Evolutionary conservation across 2,888 invertebrate species (phyloP).

Genomic region (Callosobruchus maculatus): DNA sequence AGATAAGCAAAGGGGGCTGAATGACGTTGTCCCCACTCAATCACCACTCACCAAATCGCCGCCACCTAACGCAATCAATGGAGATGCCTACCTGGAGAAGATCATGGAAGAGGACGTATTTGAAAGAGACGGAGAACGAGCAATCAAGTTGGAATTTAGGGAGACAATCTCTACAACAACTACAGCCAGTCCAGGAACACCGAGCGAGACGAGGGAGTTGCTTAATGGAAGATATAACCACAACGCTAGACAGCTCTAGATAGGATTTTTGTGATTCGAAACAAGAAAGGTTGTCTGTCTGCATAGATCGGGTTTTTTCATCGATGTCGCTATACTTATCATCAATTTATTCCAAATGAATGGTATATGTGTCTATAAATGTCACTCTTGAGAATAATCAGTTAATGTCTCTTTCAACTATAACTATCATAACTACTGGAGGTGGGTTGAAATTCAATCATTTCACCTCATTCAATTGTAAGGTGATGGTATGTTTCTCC

Average conservation of each 20-base stretch:
- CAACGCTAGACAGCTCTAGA: slow-evolving; percentile 39
- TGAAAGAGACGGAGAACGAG: slow-evolving; percentile 49
- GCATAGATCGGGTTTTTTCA: neutral
- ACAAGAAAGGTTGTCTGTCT: neutral
- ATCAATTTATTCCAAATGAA: neutral
- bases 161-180: slow-evolving; percentile 55
- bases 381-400: neutral
- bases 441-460: neutral
- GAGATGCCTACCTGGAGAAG: slow-evolving; percentile 65
- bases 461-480: too few relatives aligned
- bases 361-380: neutral
- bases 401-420: neutral
- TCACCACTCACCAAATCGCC: slow-evolving; percentile 45
- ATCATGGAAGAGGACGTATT: slow-evolving; percentile 64
- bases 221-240: slow-evolving; percentile 53
- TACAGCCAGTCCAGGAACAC: slow-evolving; percentile 62
- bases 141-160: slow-evolving; percentile 37
- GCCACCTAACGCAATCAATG: slow-evolving; percentile 51
- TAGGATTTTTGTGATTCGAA: neutral
- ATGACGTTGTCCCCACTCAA: slow-evolving; percentile 41
- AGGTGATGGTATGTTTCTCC: too few relatives aligned
- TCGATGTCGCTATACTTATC: neutral
- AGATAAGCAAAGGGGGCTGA: slow-evolving; percentile 52
- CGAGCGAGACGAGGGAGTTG: slow-evolving; percentile 65
- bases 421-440: neutral